Base-by-base conservation (phyloP, 2,888 invertebrate species). In the Ormyrus nitidulus region DNA sequence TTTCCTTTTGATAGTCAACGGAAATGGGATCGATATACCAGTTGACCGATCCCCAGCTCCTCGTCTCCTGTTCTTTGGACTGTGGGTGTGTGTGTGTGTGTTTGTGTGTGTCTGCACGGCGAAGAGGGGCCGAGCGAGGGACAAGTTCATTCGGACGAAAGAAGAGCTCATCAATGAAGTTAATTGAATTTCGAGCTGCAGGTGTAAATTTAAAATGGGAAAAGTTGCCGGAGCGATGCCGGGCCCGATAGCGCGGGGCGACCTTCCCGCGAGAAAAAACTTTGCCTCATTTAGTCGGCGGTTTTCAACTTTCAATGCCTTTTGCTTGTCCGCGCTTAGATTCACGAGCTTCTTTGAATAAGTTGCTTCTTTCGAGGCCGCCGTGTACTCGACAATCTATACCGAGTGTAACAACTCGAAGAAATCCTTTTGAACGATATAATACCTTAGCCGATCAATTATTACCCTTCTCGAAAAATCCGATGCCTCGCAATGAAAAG, bases 21-120 rank as follows among this genome's bases (percentile, higher is more conserved):
- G 88, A 88, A 88, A 88, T 88, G 86, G 88, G 87, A 87, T 86
- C 88, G 86, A 87, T 88, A 85, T 86, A 86, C 86, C 86, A 86
- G 86, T 83, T 83, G 83, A 84, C 83, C 81, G 84, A 82, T 78
- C 59, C 51, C 79, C 44, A 69, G 34, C 71, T 65, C 70, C 72
- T 34, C 34, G 78, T 65, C 69, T 82, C 78, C 58, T 46, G 44
- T 34, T 58, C 51, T 61, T 46, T 48, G 8, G n/a, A 11, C 34
- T n/a, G 6, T 9, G 64, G 19, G 6, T 46, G 6, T 59, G 49
- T 49, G 13, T 53, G 3, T 54, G 9, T 44, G 5, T 0, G 19
- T 48, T 7, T 62, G 19, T 73, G 19, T 73, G 44, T 8, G 10
- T n/a, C 46, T 51, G 54, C 48, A 5, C n/a, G 54, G 34, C 34